Evolutionary conservation across 37 sponge, comb jelly and placozoan species (phyloP).

Genomic region (Tethya wilhelma): DNA sequence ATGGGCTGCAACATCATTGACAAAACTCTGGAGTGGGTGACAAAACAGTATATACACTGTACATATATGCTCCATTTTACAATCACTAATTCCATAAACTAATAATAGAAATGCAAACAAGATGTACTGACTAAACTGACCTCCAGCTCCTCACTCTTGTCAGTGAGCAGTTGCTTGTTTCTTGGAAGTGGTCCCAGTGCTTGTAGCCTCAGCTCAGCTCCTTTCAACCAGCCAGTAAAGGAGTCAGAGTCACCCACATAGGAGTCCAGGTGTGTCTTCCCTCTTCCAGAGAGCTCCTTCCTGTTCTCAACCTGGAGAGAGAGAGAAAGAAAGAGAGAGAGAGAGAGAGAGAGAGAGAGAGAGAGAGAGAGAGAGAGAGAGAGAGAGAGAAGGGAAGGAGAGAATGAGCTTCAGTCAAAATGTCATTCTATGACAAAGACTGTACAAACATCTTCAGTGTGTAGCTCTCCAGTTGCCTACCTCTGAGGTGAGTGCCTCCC

Average conservation of each 20-base stretch:
- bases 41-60: no score
- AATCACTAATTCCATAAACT: neutral
- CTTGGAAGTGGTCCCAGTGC: neutral
- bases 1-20: constrained; percentile 41
- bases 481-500: constrained; percentile 49
- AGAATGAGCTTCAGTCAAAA: no score
- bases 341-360: constrained; percentile 27
- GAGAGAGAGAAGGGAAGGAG: constrained; percentile 23
- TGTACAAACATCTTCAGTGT: no score
- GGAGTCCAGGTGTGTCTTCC: constrained; percentile 15
- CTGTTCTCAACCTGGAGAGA: constrained; percentile 26
- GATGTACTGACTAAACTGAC: neutral
- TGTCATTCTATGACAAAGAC: no score
- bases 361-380: constrained; percentile 38
- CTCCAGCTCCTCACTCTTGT: constrained; percentile 14
- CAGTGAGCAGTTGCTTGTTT: constrained; percentile 31
- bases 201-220: constrained; percentile 27
- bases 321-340: constrained; percentile 2
- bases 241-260: constrained; percentile 20
- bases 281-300: constrained; percentile 19
- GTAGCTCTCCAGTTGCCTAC: constrained; percentile 7
- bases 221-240: constrained; percentile 49
- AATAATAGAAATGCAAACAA: neutral
- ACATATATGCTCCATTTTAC: no score
- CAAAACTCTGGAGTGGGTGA: constrained; percentile 4